Percentiles rank a stretch among this genome's conserved stretches.
These are phyloP conservation scores for Ctenopoma multispine DNA, from an alignment of 2,797 vertebrate species.

Conservation along the genomic window DNA sequence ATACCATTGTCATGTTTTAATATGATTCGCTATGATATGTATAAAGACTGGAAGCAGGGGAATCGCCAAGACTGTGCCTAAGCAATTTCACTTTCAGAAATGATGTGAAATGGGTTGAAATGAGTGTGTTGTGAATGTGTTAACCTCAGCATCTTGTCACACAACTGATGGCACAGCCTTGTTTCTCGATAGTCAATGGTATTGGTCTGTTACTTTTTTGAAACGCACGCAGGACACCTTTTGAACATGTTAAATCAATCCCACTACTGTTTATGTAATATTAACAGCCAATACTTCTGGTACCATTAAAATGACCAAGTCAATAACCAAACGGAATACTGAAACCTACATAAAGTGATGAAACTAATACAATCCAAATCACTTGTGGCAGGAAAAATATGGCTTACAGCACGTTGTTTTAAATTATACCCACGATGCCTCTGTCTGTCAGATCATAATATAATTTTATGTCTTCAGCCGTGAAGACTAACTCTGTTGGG, in stretches of 20 bases:
- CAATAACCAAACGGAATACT: constrained; percentile 33
- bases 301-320: constrained; percentile 32
- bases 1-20: too few species aligned
- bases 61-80: too few species aligned
- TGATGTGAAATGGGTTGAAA: too few species aligned
- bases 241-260: constrained; percentile 2
- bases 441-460: constrained; percentile 68
- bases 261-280: too few species aligned
- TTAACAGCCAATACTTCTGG: constrained; percentile 16
- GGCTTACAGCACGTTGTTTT: constrained; percentile 42
- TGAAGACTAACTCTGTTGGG: constrained; percentile 58
- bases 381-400: constrained; percentile 31
- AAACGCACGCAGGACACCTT: too few species aligned
- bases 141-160: not conserved
- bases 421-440: constrained; percentile 57
- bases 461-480: constrained; percentile 58
- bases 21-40: too few species aligned
- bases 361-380: constrained; percentile 31
- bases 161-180: not conserved
- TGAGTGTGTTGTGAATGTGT: too few species aligned
- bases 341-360: constrained; percentile 14
- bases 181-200: not conserved
- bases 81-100: too few species aligned
- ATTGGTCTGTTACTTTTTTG: too few species aligned
- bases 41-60: too few species aligned